Percentiles rank a stretch among this genome's conserved stretches.
These are phyloP conservation scores for Pangasius larnaudii DNA, from an alignment of 2,797 vertebrate species.

Conservation along the genomic window DNA sequence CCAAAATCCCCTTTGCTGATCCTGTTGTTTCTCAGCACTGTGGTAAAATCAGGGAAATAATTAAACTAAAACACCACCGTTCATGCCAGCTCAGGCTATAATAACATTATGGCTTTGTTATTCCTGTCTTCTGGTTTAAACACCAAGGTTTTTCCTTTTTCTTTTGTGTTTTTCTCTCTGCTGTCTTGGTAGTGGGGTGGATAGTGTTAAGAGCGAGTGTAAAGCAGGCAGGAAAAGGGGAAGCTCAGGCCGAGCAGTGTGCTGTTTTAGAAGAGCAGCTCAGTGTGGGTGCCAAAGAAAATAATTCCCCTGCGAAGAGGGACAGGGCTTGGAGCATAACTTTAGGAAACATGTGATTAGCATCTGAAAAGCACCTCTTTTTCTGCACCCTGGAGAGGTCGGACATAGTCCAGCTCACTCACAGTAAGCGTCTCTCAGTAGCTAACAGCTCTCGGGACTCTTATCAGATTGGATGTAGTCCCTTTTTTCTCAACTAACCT, in stretches of 20 bases:
- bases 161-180: neutral
- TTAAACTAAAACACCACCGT: constrained; percentile 31
- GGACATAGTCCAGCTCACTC: constrained; percentile 52
- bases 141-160: constrained; percentile 26
- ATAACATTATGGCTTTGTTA: constrained; percentile 30
- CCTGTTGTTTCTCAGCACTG: constrained; percentile 23
- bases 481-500: constrained; percentile 47
- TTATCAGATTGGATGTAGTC: constrained; percentile 65
- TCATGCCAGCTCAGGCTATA: constrained; percentile 32
- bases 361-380: constrained; percentile 68
- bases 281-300: constrained; percentile 69
- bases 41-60: constrained; percentile 35
- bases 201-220: constrained; percentile 57
- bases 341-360: constrained; percentile 72
- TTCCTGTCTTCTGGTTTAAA: constrained; percentile 24
- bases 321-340: constrained; percentile 65
- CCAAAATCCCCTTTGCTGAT: constrained; percentile 22
- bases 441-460: constrained; percentile 33
- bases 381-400: constrained; percentile 40
- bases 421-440: constrained; percentile 46
- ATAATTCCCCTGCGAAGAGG: constrained; percentile 63
- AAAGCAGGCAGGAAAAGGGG: constrained; percentile 38
- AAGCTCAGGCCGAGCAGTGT: constrained; percentile 49
- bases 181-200: constrained; percentile 39
- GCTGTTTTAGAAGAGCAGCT: constrained; percentile 60